These are phyloP conservation scores for Ceyx cyanopectus DNA, from an alignment of 2,113 vertebrate genomes.

Conservation along the genomic window DNA sequence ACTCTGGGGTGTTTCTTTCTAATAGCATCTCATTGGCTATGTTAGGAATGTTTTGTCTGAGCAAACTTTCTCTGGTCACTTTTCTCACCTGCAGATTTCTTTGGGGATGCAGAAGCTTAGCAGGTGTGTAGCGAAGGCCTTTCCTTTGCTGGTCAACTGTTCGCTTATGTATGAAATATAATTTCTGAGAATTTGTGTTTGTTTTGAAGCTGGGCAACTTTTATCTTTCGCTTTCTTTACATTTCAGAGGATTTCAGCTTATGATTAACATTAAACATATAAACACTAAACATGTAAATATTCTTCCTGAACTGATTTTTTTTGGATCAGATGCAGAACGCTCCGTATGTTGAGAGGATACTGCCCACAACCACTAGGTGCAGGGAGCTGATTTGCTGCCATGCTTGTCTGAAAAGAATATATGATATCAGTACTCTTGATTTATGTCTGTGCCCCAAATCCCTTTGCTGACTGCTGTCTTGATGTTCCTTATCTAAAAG, in stretches of 20 bases:
- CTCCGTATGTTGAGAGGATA: slow-evolving; percentile 22
- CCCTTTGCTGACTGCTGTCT: slow-evolving; percentile 38
- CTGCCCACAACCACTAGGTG: slow-evolving; percentile 21
- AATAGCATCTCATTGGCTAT: not conserved
- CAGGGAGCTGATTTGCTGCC: slow-evolving; percentile 23
- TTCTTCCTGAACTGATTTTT: not conserved
- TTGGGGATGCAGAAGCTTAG: not conserved
- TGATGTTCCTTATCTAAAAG: slow-evolving; percentile 55
- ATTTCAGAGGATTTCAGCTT: slow-evolving; percentile 44
- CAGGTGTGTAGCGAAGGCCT: not conserved
- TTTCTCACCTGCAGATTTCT: not conserved
- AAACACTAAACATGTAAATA: slow-evolving; percentile 3
- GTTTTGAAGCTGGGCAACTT: slow-evolving; percentile 38
- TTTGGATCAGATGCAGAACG: slow-evolving; percentile 40
- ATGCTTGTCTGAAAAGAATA: not conserved
- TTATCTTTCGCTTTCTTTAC: slow-evolving; percentile 36
- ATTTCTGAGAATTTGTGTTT: slow-evolving; percentile 28
- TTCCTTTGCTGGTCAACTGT: slow-evolving; percentile 13
- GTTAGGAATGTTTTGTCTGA: not conserved
- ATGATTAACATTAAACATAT: slow-evolving; percentile 53
- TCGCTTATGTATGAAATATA: slow-evolving; percentile 15
- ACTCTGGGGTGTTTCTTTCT: not conserved
- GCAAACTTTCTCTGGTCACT: not conserved
- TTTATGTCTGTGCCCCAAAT: slow-evolving; percentile 49
- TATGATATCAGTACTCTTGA: not conserved